These are phyloP conservation scores for Parasteatoda tepidariorum DNA, from an alignment of 1,140 invertebrate species.

Conservation along the genomic window DNA sequence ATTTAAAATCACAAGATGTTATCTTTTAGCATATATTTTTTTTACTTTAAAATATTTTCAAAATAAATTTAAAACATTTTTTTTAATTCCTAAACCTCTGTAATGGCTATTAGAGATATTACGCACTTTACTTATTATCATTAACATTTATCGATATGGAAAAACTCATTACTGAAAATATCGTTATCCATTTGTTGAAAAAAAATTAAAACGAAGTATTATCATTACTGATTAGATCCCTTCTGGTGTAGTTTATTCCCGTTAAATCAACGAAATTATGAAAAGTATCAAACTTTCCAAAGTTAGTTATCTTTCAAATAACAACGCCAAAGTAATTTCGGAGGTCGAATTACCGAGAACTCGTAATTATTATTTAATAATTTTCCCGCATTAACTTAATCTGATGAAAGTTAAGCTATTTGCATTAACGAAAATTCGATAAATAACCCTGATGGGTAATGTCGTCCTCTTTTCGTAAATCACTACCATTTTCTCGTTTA, in stretches of 20 bases:
- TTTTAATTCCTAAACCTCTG: too few relatives aligned
- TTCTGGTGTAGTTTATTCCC: neutral
- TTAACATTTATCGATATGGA: neutral
- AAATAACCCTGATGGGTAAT: constrained; percentile 22
- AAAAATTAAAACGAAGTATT: neutral
- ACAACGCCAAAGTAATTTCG: neutral
- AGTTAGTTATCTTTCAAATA: neutral
- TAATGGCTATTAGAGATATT: too few relatives aligned
- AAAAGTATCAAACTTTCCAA: neutral
- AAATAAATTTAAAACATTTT: neutral
- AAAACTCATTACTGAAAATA: neutral
- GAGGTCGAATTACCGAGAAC: neutral
- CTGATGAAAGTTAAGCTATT: constrained; percentile 38
- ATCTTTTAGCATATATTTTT: neutral
- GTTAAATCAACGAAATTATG: neutral
- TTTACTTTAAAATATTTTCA: neutral
- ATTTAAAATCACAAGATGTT: too few relatives aligned
- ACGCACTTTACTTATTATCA: too few relatives aligned
- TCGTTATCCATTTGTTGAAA: neutral
- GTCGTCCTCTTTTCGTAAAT: neutral
- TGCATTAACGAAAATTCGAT: constrained; percentile 32
- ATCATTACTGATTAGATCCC: neutral
- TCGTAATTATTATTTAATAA: neutral
- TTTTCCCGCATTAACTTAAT: constrained; percentile 26
- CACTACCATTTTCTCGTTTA: neutral